These are phyloP conservation scores for Drosophila affinis DNA, from an alignment of 2,888 invertebrate species.

Conservation along the genomic window DNA sequence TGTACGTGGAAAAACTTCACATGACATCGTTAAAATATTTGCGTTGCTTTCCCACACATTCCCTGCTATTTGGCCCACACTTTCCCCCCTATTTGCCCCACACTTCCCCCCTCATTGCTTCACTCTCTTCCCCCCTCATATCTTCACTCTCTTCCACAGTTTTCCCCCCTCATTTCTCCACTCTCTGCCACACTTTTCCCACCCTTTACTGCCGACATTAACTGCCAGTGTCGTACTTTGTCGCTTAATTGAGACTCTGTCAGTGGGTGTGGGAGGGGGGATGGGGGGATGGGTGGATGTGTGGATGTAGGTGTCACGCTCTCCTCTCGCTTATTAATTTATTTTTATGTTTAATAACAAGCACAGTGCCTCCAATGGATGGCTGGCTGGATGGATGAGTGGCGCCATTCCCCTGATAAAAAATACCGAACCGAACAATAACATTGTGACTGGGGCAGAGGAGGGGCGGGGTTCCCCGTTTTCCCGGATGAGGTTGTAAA, in stretches of 20 bases:
- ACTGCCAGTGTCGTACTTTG: slow-evolving; percentile 46
- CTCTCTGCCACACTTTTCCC: not conserved
- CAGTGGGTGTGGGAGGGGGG: slow-evolving; percentile 4
- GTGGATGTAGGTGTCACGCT: slow-evolving; percentile 30
- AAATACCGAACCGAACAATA: slow-evolving; percentile 46
- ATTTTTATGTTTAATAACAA: slow-evolving; percentile 75
- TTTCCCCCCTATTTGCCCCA: not conserved
- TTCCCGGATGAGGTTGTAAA: slow-evolving; percentile 43
- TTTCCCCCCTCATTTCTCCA: not conserved
- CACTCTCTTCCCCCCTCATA: not conserved
- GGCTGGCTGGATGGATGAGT: slow-evolving; percentile 1
- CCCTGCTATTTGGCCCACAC: not conserved
- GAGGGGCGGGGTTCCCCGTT: not conserved
- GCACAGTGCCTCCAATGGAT: slow-evolving; percentile 14
- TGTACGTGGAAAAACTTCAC: slow-evolving; percentile 35
- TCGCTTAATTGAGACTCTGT: slow-evolving; percentile 46
- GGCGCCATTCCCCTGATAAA: slow-evolving; percentile 50
- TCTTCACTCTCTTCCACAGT: not conserved
- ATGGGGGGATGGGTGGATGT: not conserved
- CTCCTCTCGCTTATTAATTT: slow-evolving; percentile 64
- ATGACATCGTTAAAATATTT: slow-evolving; percentile 69
- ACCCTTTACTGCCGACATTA: slow-evolving; percentile 44
- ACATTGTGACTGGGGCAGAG: slow-evolving; percentile 11
- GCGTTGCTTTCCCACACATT: slow-evolving; percentile 28
- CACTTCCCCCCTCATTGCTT: not conserved